Evolutionary conservation across 2,797 vertebrate species (phyloP), one percentile per base, ranked within the genome.

Genomic region (Melanotaenia parkinsoni): DNA sequence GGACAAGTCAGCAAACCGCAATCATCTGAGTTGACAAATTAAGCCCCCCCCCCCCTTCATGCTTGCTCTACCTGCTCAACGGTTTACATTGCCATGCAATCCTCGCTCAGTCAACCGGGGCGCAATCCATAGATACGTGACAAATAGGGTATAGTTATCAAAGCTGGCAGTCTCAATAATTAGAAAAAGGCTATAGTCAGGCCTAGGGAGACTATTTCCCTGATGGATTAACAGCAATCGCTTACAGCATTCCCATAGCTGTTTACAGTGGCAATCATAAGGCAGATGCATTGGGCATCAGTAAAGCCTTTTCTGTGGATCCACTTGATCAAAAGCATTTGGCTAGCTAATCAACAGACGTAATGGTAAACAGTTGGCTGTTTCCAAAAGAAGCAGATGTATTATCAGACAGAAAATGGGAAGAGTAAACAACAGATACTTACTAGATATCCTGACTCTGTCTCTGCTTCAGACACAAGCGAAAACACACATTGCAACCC

Each of bases 131-230:
- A 89, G 87, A 76, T 73, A 70, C 51, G 73, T 92, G 88, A 92
- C 87, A 80, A 86, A 90, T 90, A 79, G 86, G 70, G 71, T 59
- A 59, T 54, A 72, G 91, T 86, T 90, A 91, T 93, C 88, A 89
- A 86, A 92, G 72, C 79, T 89, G 91, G 88, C 91, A 93, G 88
- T 82, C 77, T 80, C 79, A 85, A 90, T 93, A 91, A 93, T 92
- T 93, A 92, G 85, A 92, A 90, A 92, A 88, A 79, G 79, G 85
- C 82, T 86, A 77, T 84, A 81, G 88, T 68, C 20, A 38, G 76
- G 85, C 82, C 81, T 6, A 57, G 61, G 67, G 71, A 74, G 76
- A 80, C 83, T 76, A 83, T 92, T 91, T 89, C 85, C 84, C 85
- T 91, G 92, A 92, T 87, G 87, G 86, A 93, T 91, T 87, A 91